Conservation (phyloP, 2,797 vertebrate genomes). For the Australoheros facetus region DNA sequence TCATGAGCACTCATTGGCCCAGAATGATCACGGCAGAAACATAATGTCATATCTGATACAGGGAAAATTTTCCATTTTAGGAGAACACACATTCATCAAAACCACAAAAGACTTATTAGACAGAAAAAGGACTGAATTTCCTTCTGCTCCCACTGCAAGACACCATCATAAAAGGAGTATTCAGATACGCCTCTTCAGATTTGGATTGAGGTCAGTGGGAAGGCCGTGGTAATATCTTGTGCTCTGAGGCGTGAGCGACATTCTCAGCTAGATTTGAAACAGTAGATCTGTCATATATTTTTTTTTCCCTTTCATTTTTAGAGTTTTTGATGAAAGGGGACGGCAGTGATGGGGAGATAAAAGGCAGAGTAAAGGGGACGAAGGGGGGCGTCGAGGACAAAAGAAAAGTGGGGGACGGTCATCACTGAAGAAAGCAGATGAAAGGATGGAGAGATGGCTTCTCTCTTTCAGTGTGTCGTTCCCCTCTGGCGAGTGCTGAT, state of each 20-base stretch:
- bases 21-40: slow-evolving; percentile 59
- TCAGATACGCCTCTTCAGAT: slow-evolving; percentile 72
- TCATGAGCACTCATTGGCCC: slow-evolving; percentile 51
- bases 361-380: slow-evolving; percentile 56
- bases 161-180: slow-evolving; percentile 66
- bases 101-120: slow-evolving; percentile 67
- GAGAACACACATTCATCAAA: slow-evolving; percentile 38
- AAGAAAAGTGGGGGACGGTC: slow-evolving; percentile 45
- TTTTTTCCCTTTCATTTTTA: slow-evolving; percentile 52
- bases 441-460: slow-evolving; percentile 71
- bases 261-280: slow-evolving; percentile 64
- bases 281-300: slow-evolving; percentile 58
- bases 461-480: slow-evolving; percentile 65
- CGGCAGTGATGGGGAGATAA: slow-evolving; percentile 65
- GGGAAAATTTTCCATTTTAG: slow-evolving; percentile 60
- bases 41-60: slow-evolving; percentile 56
- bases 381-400: slow-evolving; percentile 54
- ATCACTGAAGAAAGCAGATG: slow-evolving; percentile 67
- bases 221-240: slow-evolving; percentile 67
- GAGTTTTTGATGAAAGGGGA: slow-evolving; percentile 68
- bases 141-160: slow-evolving; percentile 48
- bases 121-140: slow-evolving; percentile 52
- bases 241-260: slow-evolving; percentile 67
- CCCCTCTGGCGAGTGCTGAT: slow-evolving; percentile 73
- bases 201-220: slow-evolving; percentile 76